Percentiles rank a stretch among this genome's conserved stretches.
Evolutionary conservation across 2,113 vertebrate genomes (phyloP).

Genomic region (Saguinus midas): DNA sequence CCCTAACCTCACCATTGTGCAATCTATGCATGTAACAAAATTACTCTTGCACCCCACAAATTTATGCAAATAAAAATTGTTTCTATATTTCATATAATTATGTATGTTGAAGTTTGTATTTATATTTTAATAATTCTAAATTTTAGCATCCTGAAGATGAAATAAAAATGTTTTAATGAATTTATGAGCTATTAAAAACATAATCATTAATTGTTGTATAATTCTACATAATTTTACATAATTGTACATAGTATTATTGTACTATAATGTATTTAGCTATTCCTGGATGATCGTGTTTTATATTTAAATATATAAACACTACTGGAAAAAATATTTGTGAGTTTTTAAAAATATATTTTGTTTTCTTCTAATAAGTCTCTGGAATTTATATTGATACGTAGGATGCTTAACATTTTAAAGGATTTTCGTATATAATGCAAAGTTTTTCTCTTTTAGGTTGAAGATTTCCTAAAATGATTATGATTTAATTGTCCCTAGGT

Average conservation of each 20-base stretch:
- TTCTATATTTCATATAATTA: neutral
- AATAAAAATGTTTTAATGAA: neutral
- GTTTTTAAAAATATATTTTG: neutral
- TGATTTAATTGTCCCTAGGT: neutral
- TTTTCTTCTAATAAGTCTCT: neutral
- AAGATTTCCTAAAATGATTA: neutral
- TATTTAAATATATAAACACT: neutral
- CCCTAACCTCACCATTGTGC: neutral
- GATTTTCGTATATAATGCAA: neutral
- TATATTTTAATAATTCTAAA: neutral
- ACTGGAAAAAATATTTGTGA: neutral
- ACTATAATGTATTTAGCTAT: neutral
- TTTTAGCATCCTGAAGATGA: neutral
- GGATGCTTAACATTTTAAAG: neutral
- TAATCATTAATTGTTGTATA: neutral
- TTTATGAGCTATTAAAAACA: neutral
- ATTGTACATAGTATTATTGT: neutral
- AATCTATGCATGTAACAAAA: neutral
- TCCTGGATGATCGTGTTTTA: neutral
- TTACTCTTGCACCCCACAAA: neutral
- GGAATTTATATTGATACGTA: neutral
- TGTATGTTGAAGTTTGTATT: neutral
- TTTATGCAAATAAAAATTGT: neutral
- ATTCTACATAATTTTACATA: conserved; percentile 41
- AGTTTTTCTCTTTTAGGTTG: neutral